Percentiles rank a stretch among this genome's conserved stretches.
Evolutionary conservation across 2,888 invertebrate genomes (phyloP).

Genomic region (Biston stratarius): DNA sequence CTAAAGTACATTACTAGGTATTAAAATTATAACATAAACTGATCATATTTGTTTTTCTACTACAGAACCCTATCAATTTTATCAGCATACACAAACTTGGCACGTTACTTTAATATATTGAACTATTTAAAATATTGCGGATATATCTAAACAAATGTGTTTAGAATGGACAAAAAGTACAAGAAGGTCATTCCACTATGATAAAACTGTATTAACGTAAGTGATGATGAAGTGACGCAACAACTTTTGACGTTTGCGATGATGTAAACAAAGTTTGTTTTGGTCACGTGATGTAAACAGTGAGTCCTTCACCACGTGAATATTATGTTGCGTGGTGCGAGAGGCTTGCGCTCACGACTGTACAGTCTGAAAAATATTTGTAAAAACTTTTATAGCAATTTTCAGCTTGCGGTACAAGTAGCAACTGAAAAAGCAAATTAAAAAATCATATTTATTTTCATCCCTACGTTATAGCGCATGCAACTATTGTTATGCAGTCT

Average conservation of each 20-base stretch:
- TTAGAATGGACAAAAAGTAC: slow-evolving; percentile 11
- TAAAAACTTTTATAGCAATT: background rate
- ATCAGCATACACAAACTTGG: too few species aligned
- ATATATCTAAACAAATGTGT: background rate
- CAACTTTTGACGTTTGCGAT: slow-evolving; percentile 19
- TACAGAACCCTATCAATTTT: too few species aligned
- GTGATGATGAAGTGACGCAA: background rate
- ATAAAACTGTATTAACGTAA: too few species aligned
- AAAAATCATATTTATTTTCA: too few species aligned
- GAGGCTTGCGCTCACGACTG: slow-evolving; percentile 16
- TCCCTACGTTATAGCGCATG: background rate
- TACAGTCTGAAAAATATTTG: background rate
- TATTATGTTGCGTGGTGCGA: background rate
- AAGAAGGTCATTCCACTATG: background rate
- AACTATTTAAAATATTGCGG: background rate
- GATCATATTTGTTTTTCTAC: too few species aligned
- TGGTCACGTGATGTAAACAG: slow-evolving; percentile 58
- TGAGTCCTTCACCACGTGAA: slow-evolving; percentile 37
- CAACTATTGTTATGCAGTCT: too few species aligned
- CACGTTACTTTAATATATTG: too few species aligned
- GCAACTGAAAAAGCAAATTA: background rate
- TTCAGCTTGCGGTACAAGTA: background rate
- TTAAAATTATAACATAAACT: too few species aligned
- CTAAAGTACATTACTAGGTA: too few species aligned
- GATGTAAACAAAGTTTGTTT: slow-evolving; percentile 35